Base-by-base conservation (phyloP, 2,888 invertebrate genomes). In the Congeria kusceri region DNA sequence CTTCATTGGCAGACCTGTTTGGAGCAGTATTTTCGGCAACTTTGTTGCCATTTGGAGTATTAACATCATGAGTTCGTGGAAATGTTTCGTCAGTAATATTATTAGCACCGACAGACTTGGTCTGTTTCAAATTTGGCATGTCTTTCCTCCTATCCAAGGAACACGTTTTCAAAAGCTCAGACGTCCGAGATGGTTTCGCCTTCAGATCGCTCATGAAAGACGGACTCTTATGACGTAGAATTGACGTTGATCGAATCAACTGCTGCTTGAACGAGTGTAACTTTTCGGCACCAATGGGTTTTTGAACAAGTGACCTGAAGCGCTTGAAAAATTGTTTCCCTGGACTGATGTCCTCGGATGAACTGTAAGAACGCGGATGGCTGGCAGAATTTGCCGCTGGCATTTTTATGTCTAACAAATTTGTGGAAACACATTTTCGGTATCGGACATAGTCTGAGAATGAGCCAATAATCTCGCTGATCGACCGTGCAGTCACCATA, bases 341-440 rank as follows among this genome's bases (percentile, higher is more conserved):
- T 13, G 75, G 65, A 67, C 69, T 73, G 2, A 13, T 23, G 49
- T 83, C 83, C 23, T 83, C 83, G 15, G 80, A 83, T 3, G 83
- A 83, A 39, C 77, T 83, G n/a, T 66, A 63, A 23, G 68, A 69
- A 46, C 56, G n/a, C 29, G 27, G 9, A 25, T 65, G 62, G 68
- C 69, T 73, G 32, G 75, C 80, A 25, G 58, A 65, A 49, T 71
- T 76, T 57, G 72, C 69, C 44, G 67, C 39, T 47, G 82, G 86
- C 28, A 87, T 65, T 76, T 80, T 80, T 27, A 86, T 72, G 62
- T 85, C 80, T 13, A 83, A 29, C 1, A 92, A 77, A 0, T 89
- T 90, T 0, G 91, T 90, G 20, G 84, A 77, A 57, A 87, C 84
- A n/a, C 90, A 73, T 63, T 87, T 86, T 13, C 90, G 81, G 49